phyloP scores from a whole-genome alignment of 2,888 invertebrate species.

The Tolmerus cingulatus region DNA sequence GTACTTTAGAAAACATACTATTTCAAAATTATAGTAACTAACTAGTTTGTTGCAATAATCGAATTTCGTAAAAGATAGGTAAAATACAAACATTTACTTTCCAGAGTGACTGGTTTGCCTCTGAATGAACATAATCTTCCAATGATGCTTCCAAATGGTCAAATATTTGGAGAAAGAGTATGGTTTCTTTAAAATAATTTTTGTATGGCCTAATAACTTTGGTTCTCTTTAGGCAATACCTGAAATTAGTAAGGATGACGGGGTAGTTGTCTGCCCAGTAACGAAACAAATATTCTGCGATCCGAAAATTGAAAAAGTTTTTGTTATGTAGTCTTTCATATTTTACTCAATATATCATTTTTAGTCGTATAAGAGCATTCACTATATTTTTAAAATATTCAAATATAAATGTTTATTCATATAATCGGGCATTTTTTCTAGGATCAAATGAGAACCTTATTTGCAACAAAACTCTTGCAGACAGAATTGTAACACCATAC shows the following conservation, averaged over 20 bases:
- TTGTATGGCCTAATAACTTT: neutral
- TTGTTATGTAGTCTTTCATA: constrained; percentile 79
- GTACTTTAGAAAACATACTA: constrained; percentile 46
- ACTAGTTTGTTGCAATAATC: no score
- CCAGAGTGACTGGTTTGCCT: constrained; percentile 82
- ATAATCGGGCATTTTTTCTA: neutral
- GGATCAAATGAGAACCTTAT: no score
- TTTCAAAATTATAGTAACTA: no score
- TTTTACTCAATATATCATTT: neutral
- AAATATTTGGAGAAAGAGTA: constrained; percentile 93
- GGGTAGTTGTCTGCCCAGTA: constrained; percentile 90
- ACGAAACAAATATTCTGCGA: constrained; percentile 91
- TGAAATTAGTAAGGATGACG: constrained; percentile 93
- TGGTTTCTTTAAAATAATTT: constrained; percentile 48
- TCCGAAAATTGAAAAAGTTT: constrained; percentile 95
- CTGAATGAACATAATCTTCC: constrained; percentile 98
- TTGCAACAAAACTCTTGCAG: no score
- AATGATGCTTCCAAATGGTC: constrained; percentile 98
- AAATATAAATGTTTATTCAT: neutral
- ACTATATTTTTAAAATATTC: neutral
- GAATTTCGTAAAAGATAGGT: neutral
- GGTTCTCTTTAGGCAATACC: constrained; percentile 75
- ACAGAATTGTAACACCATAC: no score
- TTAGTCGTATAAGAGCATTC: neutral
- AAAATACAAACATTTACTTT: neutral